Conservation (phyloP, 1,140 invertebrate species). For the Drosophila lacertosa region DNA sequence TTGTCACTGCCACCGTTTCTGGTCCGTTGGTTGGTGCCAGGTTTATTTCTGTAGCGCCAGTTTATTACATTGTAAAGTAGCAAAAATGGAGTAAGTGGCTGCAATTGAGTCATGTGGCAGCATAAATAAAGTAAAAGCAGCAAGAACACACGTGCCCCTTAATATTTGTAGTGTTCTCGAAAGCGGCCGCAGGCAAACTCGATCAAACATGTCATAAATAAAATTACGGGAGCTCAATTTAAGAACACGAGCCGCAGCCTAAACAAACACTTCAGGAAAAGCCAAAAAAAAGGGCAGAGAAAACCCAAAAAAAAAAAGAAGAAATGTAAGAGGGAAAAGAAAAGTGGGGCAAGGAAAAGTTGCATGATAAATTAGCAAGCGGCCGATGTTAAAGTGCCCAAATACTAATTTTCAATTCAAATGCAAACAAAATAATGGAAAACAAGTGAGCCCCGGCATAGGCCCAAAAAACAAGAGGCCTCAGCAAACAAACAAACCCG, state of each 20-base stretch:
- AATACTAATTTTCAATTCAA: conserved; percentile 83
- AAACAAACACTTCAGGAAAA: conserved; percentile 66
- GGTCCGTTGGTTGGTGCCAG: conserved; percentile 1
- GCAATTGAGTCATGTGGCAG: conserved; percentile 71
- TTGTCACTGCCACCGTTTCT: conserved; percentile 39
- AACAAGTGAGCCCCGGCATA: conserved; percentile 58
- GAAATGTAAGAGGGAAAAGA: no score
- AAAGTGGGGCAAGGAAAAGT: conserved; percentile 34
- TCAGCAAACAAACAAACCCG: conserved; percentile 42
- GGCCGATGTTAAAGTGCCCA: conserved; percentile 61
- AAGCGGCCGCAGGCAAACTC: conserved; percentile 27
- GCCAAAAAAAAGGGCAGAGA: conserved; percentile 19
- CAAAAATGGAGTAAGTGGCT: conserved; percentile 62
- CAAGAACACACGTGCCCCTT: conserved; percentile 10
- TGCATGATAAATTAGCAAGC: conserved; percentile 76
- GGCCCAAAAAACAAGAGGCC: conserved; percentile 44
- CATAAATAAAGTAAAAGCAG: conserved; percentile 47
- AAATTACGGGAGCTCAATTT: conserved; percentile 58
- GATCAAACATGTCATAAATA: conserved; percentile 82
- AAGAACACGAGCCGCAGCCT: conserved; percentile 31
- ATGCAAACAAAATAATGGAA: conserved; percentile 82
- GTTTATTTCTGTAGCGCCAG: conserved; percentile 64
- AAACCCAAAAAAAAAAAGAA: conserved; percentile 29
- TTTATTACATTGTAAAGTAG: conserved; percentile 78
- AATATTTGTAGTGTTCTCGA: conserved; percentile 49